Evolutionary conservation across 2,888 invertebrate genomes (phyloP), one percentile per base, ranked within the genome.

Genomic region (Drosophila gaucha): DNA sequence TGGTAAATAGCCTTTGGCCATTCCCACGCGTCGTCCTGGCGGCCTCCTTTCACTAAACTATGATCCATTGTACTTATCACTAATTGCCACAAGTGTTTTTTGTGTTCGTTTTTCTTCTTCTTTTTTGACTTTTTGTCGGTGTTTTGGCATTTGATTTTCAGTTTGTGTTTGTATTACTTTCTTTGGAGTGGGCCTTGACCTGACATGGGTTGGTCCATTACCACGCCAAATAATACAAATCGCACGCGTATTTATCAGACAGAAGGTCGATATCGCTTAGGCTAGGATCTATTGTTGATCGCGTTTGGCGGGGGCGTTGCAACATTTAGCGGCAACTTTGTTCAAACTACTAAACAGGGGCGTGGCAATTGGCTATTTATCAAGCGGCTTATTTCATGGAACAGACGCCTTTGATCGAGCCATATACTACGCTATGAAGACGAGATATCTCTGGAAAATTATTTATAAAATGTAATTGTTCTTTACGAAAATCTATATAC

Each of bases 221-320:
- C 44, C 67, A 76, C 64, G 59, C 59, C 54, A 51, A 68, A 71
- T 77, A 77, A 77, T 74, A 87, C 52, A 79, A 87, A 87, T 85
- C 80, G 85, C 74, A 86, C 78, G 77, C 68, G 74, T 82, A 84
- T 87, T 77, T 82, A 82, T 79, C 87, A 87, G 87, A 71, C 74
- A 74, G 30, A 67, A 67, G 67, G 78, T 78, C 74, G 60, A 52
- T 33, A 46, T 36, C 35, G 56, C 54, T 56, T 39, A 44, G 47
- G 54, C 56, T 46, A 12, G 20, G 43, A 39, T 14, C 63, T 57
- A 78, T 75, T 78, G 72, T 62, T 33, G 16, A 22, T 1, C 24
- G 31, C 62, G 10, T 10, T 52, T 47, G 14, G 39, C 43, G 57
- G 28, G 24, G 86, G 82, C 78, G 86, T 83, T 66, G 63, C 65